Base-by-base conservation (phyloP, 2,797 vertebrate species). In the Hippoglossus hippoglossus region DNA sequence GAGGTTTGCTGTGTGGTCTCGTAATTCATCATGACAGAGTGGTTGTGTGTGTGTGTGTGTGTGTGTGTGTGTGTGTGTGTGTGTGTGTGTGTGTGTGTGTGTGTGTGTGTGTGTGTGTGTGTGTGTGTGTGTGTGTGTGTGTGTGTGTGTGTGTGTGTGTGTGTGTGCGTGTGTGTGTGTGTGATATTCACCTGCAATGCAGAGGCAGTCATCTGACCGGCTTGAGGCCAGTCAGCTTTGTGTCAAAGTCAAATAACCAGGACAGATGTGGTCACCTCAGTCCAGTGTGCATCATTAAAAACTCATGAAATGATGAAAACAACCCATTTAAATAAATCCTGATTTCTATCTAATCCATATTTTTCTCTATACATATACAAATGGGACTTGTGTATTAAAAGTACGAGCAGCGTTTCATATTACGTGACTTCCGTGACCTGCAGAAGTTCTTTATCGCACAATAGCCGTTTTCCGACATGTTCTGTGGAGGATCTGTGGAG, bases 101-200 rank as follows among this genome's bases (percentile, higher is more conserved):
- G 15, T 9, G 22, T 24, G 22, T 8, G 47, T 46, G 12, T 12
- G 4, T 21, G 19, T 21, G 55, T 21, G 11, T 31, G 53, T 22
- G 18, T 71, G 58, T 36, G 19, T 18, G n/a, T 60, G 26, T 26
- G 19, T 21, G 15, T 65, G 50, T 52, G 24, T 63, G 26, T 39
- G 49, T 26, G 53, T 53, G 21, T 21, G 24, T 71, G 58, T 36
- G 19, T 18, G n/a, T 60, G 26, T 26, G 19, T 21, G 15, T 65
- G 50, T 52, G 24, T 63, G 26, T 39, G 49, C 26, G 53, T 26
- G 21, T 21, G 24, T 31, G 55, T 21, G 11, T 31, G 53, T 22
- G 19, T 71, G 58, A 67, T 5, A 63, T 69, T 79, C 61, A 84
- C 75, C 87, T 89, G 85, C 87, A 86, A 50, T 89, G 85, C 85